These are phyloP conservation scores for Steatocranus sp. DNA, from an alignment of 2,797 vertebrate genomes.

Conservation along the genomic window DNA sequence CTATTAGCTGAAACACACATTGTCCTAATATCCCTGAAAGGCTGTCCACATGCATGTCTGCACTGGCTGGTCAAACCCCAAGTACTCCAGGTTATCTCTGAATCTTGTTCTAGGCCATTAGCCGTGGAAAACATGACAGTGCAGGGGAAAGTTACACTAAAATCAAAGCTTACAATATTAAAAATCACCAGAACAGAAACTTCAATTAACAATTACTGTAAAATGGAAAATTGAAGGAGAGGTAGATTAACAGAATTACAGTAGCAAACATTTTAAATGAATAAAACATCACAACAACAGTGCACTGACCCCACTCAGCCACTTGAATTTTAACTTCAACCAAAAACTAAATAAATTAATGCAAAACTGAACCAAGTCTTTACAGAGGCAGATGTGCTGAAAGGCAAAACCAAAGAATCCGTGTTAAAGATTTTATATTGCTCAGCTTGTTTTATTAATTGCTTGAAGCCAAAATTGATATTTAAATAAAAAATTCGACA, in stretches of 20 bases:
- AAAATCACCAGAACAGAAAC: not conserved
- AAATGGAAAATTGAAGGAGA: rapidly evolving
- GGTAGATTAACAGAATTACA: not conserved
- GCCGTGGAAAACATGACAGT: not conserved
- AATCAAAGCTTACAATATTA: not conserved
- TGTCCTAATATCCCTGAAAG: not conserved
- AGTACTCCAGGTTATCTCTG: not conserved
- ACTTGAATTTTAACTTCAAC: not conserved
- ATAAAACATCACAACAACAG: not conserved
- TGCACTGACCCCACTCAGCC: not conserved
- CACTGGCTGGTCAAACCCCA: not conserved
- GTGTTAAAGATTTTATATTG: not conserved
- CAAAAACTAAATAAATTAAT: not conserved
- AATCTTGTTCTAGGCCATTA: not conserved
- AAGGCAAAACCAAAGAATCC: not conserved
- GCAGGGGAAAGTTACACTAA: not conserved
- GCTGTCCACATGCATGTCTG: rapidly evolving
- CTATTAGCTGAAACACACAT: not conserved
- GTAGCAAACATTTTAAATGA: not conserved
- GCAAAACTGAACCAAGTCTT: not conserved
- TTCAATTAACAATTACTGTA: not conserved
- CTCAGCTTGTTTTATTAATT: not conserved
- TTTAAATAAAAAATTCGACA: not conserved
- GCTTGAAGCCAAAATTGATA: not conserved
- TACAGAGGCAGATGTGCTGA: not conserved